phyloP scores from a whole-genome alignment of 2,113 vertebrate genomes.

The Australoheros scitulus region DNA sequence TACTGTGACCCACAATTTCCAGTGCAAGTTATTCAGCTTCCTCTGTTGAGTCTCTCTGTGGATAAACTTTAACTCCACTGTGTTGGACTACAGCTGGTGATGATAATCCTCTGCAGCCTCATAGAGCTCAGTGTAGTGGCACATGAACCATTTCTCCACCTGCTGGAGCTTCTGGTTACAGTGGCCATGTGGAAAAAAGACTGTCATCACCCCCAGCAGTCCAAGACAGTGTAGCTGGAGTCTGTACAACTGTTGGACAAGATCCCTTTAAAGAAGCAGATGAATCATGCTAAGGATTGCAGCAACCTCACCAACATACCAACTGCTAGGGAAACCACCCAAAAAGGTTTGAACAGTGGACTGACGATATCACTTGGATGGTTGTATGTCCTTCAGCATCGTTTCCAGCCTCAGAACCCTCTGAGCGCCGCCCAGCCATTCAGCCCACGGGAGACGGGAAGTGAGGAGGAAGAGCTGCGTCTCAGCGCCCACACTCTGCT shows the following conservation, averaged over 20 bases:
- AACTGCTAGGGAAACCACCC: not conserved
- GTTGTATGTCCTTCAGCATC: constrained; percentile 81
- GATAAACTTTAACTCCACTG: not conserved
- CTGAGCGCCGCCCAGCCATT: constrained; percentile 91
- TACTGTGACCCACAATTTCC: not conserved
- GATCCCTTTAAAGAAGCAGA: not conserved
- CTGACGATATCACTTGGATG: not conserved
- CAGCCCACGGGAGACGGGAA: constrained; percentile 84
- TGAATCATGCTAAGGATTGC: not conserved
- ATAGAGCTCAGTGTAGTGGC: not conserved
- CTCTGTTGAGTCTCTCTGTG: not conserved
- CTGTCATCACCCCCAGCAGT: not conserved
- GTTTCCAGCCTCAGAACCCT: constrained; percentile 96
- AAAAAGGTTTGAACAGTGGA: not conserved
- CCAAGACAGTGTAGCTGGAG: not conserved
- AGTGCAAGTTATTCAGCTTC: not conserved
- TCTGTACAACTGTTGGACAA: not conserved
- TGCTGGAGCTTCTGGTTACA: not conserved
- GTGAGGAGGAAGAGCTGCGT: constrained; percentile 92
- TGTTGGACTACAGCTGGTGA: not conserved
- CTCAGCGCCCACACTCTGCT: constrained; percentile 94
- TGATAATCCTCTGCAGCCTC: not conserved
- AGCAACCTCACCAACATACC: not conserved
- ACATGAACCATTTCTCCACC: not conserved
- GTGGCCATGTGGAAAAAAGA: not conserved